Percentiles rank a stretch among this genome's conserved stretches.
Conservation (phyloP, 2,797 vertebrate genomes). For the Nyctibius grandis region DNA sequence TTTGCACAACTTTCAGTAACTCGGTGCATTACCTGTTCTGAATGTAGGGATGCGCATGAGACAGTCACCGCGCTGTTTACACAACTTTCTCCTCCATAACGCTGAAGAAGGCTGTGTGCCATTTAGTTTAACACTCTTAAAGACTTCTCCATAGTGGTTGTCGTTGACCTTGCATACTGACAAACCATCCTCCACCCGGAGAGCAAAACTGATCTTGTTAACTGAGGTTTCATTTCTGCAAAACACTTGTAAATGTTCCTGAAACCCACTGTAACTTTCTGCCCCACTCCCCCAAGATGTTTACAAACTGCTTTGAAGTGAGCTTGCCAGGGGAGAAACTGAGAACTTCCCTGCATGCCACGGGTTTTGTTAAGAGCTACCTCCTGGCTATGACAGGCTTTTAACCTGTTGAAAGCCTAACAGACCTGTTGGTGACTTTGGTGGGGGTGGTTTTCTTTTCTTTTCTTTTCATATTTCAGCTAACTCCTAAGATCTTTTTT, state of each 20-base stretch:
- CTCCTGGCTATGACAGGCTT: background rate
- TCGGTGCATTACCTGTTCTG: rapidly evolving
- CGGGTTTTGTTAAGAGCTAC: background rate
- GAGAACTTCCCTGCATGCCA: background rate
- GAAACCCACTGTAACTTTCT: background rate
- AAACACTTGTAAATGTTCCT: constrained; percentile 6
- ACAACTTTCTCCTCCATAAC: background rate
- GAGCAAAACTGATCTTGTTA: background rate
- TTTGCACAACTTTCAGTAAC: background rate
- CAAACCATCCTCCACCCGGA: background rate
- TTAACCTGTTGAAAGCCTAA: background rate
- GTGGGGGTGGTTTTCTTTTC: background rate
- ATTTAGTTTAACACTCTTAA: background rate
- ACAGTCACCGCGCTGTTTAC: background rate
- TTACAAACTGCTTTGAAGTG: constrained; percentile 9
- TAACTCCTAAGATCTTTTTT: background rate
- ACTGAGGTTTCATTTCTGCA: constrained; percentile 6
- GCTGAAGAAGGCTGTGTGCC: background rate
- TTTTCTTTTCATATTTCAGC: background rate
- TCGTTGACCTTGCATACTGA: background rate
- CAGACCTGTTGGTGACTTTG: background rate
- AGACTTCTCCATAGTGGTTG: background rate
- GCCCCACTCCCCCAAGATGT: background rate
- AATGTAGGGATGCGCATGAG: background rate
- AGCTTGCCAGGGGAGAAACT: background rate